Evolutionary conservation across 2,797 vertebrate genomes (phyloP), one percentile per base, ranked within the genome.

Genomic region (Neopelma chrysocephalum): DNA sequence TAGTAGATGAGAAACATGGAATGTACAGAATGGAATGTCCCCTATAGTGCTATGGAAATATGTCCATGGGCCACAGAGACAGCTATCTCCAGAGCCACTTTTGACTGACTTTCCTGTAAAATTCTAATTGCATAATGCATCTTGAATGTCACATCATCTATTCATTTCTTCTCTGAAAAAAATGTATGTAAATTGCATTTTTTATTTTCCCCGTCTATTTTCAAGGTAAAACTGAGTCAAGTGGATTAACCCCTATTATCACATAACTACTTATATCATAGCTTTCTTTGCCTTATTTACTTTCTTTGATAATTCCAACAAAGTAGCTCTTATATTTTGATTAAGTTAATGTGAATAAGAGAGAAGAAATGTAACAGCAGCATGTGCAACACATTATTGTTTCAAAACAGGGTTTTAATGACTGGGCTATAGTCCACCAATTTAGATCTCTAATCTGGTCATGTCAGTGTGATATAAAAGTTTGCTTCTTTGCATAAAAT

Each of bases 331-430:
- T 96, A 82, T 27, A 96, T 96, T 97, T 97, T 91, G 45, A 94
- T 88, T 95, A 96, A 96, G 92, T 94, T 90, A 95, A 83, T 94
- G 57, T 87, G 89, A 95, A 94, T 76, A 94, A 78, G 75, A 93
- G 12, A 94, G 83, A 88, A 97, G 66, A 25, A 94, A 94, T 43
- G 93, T 96, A 97, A 96, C 58, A 96, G 64, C 65, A 96, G 60
- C 66, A 87, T 84, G 70, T 81, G 58, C 23, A 97, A 82, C 66
- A 85, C 60, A 66, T 77, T 88, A 89, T 84, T 62, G 78, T 68
- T 96, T 94, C 60, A 96, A 70, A 77, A 92, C 45, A 82, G 94
- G 38, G 45, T 91, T 92, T 94, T 93, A 94, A 69, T 93, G 94
- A 90, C 87, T 93, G 93, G 88, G 86, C 82, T 94, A 53, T 64